Evolutionary conservation across 1,140 invertebrate species (phyloP).

Genomic region (Doryteuthis pealeii): DNA sequence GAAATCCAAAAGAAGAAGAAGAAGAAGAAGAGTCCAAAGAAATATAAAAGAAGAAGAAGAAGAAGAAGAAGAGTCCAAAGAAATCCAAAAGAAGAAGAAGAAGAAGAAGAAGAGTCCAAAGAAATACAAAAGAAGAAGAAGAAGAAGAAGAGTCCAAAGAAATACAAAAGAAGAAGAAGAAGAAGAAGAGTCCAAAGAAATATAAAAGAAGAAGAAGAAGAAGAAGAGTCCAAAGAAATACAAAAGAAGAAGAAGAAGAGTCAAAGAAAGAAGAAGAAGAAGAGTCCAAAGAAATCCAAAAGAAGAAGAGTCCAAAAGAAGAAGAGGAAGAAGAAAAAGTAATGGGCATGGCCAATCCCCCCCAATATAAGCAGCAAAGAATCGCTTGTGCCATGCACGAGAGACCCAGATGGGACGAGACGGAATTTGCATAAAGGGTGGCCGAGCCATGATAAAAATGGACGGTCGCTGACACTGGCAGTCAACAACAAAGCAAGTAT

Average conservation of each 20-base stretch:
- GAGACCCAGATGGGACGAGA: no score
- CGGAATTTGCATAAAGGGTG: no score
- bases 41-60: background rate
- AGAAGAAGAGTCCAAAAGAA: background rate
- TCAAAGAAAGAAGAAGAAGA: no score
- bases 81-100: background rate
- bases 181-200: background rate
- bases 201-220: background rate
- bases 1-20: background rate
- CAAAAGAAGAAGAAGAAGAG: background rate
- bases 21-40: background rate
- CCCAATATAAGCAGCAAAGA: no score
- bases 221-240: background rate
- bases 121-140: background rate
- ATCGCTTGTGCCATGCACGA: no score
- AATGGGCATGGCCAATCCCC: no score
- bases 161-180: background rate
- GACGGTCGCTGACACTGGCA: no score
- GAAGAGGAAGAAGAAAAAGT: background rate
- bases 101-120: background rate
- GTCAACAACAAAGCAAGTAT: no score
- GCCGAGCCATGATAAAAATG: no score
- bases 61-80: background rate
- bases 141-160: background rate
- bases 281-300: no score